Evolutionary conservation across 2,888 invertebrate genomes (phyloP).

Genomic region (Germaria angustata): DNA sequence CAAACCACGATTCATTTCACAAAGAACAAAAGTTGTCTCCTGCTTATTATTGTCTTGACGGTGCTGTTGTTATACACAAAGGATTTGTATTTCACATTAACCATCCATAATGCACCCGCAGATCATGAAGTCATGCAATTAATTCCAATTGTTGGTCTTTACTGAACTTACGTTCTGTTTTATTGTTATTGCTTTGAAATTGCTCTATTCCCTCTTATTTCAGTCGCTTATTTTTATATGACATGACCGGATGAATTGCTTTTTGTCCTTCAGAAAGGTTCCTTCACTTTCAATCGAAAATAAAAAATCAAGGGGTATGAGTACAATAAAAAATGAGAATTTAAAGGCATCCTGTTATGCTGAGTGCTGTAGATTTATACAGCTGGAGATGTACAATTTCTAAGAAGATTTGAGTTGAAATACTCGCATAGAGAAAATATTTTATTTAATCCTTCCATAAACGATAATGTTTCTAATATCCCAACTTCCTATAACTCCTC

Average conservation of each 20-base stretch:
- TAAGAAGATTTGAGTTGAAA: no score
- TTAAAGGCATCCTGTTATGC: no score
- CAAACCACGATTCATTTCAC: slow-evolving; percentile 54
- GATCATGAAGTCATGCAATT: slow-evolving; percentile 55
- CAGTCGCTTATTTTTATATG: background rate
- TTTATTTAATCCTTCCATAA: no score
- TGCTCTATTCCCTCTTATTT: background rate
- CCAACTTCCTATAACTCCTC: no score
- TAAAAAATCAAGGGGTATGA: no score
- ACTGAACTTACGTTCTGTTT: background rate
- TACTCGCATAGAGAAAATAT: no score
- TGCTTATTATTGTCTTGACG: background rate
- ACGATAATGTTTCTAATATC: no score
- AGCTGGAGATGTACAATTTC: no score
- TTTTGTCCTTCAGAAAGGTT: no score
- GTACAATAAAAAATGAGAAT: no score
- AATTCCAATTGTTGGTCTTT: slow-evolving; percentile 57
- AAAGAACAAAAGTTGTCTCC: slow-evolving; percentile 54
- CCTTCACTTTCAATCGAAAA: no score
- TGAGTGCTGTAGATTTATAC: no score
- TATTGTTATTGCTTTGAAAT: background rate
- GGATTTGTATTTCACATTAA: slow-evolving; percentile 19
- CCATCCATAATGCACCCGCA: slow-evolving; percentile 34
- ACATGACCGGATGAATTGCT: slow-evolving; percentile 12
- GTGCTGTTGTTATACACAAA: slow-evolving; percentile 9